A percentile compares a stretch with the other conserved stretches of the same genome.
Evolutionary conservation across 1,140 invertebrate species (phyloP).

Genomic region (Streblospio benedicti): DNA sequence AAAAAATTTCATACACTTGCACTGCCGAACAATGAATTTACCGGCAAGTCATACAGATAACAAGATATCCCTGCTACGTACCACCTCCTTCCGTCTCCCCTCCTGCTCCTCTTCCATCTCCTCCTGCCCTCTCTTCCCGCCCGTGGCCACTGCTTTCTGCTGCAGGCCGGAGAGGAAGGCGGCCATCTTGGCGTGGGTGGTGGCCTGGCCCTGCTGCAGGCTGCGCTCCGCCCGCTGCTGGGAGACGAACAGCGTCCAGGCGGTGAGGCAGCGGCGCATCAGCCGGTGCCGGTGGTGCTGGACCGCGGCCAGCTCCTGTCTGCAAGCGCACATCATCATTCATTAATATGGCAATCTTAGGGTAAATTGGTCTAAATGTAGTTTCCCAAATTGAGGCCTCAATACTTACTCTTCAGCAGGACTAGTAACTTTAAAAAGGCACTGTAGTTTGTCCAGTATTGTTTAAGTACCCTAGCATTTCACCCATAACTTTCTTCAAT

Average conservation of each 20-base stretch:
- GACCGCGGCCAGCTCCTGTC: slow-evolving; percentile 32
- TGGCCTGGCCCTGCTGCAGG: slow-evolving; percentile 29
- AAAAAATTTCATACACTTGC: background rate
- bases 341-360: background rate
- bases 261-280: slow-evolving; percentile 30
- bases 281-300: slow-evolving; percentile 25
- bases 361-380: background rate
- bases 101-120: background rate
- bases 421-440: background rate
- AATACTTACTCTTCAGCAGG: background rate
- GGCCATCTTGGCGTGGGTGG: slow-evolving; percentile 38
- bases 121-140: background rate
- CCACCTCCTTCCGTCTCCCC: slow-evolving; percentile 2
- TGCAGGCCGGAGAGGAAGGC: slow-evolving; percentile 33
- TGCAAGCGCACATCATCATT: slow-evolving; percentile 11
- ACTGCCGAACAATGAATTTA: background rate
- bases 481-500: background rate
- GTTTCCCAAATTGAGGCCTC: background rate
- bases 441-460: background rate
- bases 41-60: background rate
- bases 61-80: background rate
- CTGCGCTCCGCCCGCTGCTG: slow-evolving; percentile 27
- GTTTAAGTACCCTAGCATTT: background rate
- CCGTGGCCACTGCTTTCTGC: slow-evolving; percentile 26
- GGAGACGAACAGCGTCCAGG: slow-evolving; percentile 34